Conservation (phyloP, 2,888 invertebrate genomes). For the Tiphia femorata region DNA sequence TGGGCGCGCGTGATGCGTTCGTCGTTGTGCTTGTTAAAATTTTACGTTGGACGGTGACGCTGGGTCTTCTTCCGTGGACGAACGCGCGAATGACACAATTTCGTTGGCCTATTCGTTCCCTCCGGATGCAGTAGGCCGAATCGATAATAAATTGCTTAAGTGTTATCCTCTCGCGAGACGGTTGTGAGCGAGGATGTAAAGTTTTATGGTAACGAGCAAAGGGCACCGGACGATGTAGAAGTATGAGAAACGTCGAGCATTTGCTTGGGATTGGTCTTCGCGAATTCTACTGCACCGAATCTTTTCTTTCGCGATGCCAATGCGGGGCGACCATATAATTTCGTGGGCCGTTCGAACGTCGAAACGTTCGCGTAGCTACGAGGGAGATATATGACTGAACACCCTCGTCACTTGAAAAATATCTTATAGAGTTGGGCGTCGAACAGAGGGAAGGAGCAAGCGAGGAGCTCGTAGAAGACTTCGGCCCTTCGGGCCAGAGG, state of each 20-base stretch:
- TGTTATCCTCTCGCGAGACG: too few species aligned
- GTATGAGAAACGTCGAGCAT: too few species aligned
- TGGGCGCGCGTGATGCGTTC: constrained; percentile 12
- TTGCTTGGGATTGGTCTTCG: too few species aligned
- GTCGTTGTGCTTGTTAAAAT: not conserved
- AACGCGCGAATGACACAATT: too few species aligned
- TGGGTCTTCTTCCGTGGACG: not conserved
- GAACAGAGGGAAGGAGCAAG: not conserved
- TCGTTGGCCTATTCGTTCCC: too few species aligned
- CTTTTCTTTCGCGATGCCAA: too few species aligned
- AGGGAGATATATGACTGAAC: constrained; percentile 59
- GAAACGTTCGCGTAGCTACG: constrained; percentile 50
- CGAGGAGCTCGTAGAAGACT: not conserved
- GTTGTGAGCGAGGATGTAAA: too few species aligned
- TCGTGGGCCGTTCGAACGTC: constrained; percentile 62
- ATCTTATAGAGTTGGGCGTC: constrained; percentile 30
- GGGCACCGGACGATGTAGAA: too few species aligned
- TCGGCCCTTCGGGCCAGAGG: constrained; percentile 34
- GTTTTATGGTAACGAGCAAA: too few species aligned
- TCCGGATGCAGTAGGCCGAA: not conserved
- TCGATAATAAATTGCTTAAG: too few species aligned
- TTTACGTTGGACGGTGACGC: not conserved
- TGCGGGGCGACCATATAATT: constrained; percentile 61
- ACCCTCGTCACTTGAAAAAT: constrained; percentile 60
- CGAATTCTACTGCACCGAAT: too few species aligned